Percentiles rank a stretch among this genome's conserved stretches.
Conservation (phyloP, 2,797 vertebrate genomes). For the Acomys russatus region DNA sequence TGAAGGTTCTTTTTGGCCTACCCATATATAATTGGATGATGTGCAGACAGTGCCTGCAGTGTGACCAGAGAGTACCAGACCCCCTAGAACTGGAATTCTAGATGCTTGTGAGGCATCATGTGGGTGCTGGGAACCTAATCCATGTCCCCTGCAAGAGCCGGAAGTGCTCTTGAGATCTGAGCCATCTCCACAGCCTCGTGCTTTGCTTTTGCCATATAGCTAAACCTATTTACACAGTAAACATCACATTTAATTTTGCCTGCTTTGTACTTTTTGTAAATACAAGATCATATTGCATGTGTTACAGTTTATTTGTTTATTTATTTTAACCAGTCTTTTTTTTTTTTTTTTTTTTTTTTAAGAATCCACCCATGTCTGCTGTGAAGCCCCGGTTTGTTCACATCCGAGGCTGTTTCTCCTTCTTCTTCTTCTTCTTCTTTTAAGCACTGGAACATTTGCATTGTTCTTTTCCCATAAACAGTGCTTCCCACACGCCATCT, state of each 20-base stretch:
- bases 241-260: background rate
- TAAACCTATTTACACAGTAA: background rate
- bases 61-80: background rate
- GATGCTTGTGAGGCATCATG: background rate
- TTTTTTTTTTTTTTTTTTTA: background rate
- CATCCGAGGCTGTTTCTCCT: background rate
- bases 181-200: no score
- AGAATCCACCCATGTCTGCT: background rate
- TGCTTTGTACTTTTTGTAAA: background rate
- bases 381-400: background rate
- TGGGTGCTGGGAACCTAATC: background rate
- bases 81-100: background rate
- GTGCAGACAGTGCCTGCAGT: background rate
- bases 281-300: background rate
- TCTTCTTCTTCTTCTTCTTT: background rate
- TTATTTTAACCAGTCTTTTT: background rate
- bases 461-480: constrained; percentile 30
- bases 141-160: background rate
- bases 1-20: background rate
- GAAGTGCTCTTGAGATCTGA: background rate
- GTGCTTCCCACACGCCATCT: background rate
- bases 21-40: background rate
- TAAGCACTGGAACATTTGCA: background rate
- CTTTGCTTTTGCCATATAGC: constrained; percentile 3
- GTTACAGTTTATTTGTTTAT: background rate